phyloP scores from a whole-genome alignment of 1,140 invertebrate genomes.

The Ephestia elutella region DNA sequence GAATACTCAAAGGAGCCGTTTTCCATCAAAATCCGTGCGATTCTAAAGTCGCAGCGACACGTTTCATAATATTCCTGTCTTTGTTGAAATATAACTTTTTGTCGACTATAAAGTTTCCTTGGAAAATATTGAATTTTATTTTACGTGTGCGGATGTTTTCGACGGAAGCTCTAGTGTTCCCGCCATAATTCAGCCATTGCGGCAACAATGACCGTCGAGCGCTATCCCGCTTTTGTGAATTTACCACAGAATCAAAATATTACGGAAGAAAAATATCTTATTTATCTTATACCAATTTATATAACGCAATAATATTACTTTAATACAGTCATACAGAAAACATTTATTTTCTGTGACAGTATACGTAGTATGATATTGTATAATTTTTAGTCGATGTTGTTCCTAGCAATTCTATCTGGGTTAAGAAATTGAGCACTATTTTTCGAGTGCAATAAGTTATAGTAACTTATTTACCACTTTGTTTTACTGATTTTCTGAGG shows the following conservation, averaged over 20 bases:
- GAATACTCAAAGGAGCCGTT: slow-evolving; percentile 9
- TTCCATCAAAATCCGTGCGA: slow-evolving; percentile 10
- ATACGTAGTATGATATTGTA: no score
- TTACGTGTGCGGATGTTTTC: slow-evolving; percentile 19
- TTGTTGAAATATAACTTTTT: slow-evolving; percentile 7
- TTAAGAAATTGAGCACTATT: no score
- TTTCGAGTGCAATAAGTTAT: no score
- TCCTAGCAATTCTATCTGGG: no score
- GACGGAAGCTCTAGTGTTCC: slow-evolving; percentile 32
- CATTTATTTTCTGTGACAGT: no score
- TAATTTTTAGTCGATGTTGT: no score
- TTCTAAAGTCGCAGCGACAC: slow-evolving; percentile 8
- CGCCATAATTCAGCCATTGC: slow-evolving; percentile 36
- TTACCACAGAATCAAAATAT: neutral
- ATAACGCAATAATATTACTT: no score
- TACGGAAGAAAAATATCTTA: neutral
- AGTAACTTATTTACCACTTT: no score
- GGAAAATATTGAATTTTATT: slow-evolving; percentile 21
- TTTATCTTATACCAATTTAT: no score
- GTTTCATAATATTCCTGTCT: slow-evolving; percentile 12
- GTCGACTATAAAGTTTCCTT: slow-evolving; percentile 6
- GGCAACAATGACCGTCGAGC: slow-evolving; percentile 24
- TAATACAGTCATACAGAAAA: no score
- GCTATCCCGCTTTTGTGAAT: neutral
- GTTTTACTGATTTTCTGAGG: no score